Conservation (phyloP, 2,113 vertebrate species). For the Plectropomus leopardus region DNA sequence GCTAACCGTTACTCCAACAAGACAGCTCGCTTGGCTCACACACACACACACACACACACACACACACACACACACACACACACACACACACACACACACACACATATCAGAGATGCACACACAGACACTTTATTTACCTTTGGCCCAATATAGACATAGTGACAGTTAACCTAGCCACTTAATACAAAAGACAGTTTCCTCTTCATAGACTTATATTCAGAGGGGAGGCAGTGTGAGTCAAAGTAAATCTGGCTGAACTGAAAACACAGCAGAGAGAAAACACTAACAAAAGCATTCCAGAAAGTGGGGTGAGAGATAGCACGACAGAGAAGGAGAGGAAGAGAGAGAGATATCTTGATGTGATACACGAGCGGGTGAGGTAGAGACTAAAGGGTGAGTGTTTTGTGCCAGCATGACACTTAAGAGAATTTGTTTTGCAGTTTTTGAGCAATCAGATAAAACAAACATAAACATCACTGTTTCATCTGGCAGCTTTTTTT, state of each 20-base stretch:
- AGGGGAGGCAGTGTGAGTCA: slow-evolving; percentile 28
- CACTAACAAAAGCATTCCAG: slow-evolving; percentile 69
- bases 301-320: slow-evolving; percentile 39
- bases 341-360: slow-evolving; percentile 41
- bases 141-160: slow-evolving; percentile 64
- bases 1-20: slow-evolving; percentile 76
- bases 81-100: slow-evolving; percentile 35
- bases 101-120: slow-evolving; percentile 31
- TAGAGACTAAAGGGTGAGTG: slow-evolving; percentile 29
- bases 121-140: slow-evolving; percentile 72
- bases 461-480: slow-evolving; percentile 2
- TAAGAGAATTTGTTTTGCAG: slow-evolving; percentile 29
- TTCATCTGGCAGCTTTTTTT: background rate
- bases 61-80: slow-evolving; percentile 33
- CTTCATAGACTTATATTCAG: slow-evolving; percentile 54
- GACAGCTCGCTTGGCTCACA: slow-evolving; percentile 75
- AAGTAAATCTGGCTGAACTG: slow-evolving; percentile 56
- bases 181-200: slow-evolving; percentile 71
- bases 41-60: slow-evolving; percentile 43
- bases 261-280: slow-evolving; percentile 58
- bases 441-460: slow-evolving; percentile 30
- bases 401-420: slow-evolving; percentile 23
- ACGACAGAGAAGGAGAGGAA: slow-evolving; percentile 4
- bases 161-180: slow-evolving; percentile 71
- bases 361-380: slow-evolving; percentile 14